Evolutionary conservation across 2,888 invertebrate species (phyloP).

Genomic region (Eremobia ochroleuca): DNA sequence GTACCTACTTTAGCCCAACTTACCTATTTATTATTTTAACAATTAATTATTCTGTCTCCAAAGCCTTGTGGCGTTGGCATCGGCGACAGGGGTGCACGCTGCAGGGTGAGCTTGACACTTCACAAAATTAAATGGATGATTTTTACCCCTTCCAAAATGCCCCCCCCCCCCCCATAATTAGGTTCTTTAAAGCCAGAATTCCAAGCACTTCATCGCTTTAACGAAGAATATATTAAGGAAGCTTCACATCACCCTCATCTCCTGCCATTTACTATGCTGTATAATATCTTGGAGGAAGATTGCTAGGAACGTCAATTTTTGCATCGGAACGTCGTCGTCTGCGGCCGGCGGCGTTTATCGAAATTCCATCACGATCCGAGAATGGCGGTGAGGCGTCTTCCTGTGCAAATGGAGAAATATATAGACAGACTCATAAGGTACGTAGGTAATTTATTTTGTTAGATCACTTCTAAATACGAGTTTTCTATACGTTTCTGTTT

Average conservation of each 20-base stretch:
- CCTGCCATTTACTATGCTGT: constrained; percentile 47
- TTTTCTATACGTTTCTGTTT: not conserved
- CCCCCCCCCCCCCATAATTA: too few relatives aligned
- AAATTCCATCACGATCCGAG: constrained; percentile 69
- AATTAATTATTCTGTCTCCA: constrained; percentile 24
- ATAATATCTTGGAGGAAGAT: constrained; percentile 53
- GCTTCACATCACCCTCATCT: constrained; percentile 34
- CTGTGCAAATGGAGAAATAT: constrained; percentile 61
- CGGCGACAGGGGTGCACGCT: constrained; percentile 12
- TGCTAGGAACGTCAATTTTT: constrained; percentile 73
- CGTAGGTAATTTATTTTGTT: constrained; percentile 40
- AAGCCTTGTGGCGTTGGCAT: constrained; percentile 4
- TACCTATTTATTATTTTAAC: constrained; percentile 4
- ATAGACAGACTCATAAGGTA: constrained; percentile 26
- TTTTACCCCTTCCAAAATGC: constrained; percentile 11
- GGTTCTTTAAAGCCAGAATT: constrained; percentile 22
- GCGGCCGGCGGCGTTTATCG: constrained; percentile 67
- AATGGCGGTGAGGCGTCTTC: constrained; percentile 51
- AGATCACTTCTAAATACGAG: not conserved
- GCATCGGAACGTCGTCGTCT: constrained; percentile 71
- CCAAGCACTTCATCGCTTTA: constrained; percentile 13
- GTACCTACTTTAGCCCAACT: not conserved
- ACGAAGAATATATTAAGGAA: constrained; percentile 14
- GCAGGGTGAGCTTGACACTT: constrained; percentile 14
- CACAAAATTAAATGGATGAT: constrained; percentile 17